A percentile compares a stretch with the other conserved stretches of the same genome.
These are phyloP conservation scores for Strix aluco DNA, from an alignment of 2,113 vertebrate species.

Conservation along the genomic window DNA sequence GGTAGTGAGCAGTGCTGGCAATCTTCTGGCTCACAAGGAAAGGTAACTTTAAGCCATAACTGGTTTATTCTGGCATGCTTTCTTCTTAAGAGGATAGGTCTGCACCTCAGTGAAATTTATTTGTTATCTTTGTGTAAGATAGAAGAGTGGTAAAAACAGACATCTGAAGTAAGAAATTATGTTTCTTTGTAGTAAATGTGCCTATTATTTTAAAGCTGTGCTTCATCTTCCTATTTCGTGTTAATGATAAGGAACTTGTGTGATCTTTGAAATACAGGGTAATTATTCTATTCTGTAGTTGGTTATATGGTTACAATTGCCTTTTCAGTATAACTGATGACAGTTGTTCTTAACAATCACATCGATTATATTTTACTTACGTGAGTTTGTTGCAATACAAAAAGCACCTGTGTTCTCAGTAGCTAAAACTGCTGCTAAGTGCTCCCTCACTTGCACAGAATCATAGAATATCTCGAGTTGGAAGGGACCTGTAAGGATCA, in stretches of 20 bases:
- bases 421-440: background rate
- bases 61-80: background rate
- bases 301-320: background rate
- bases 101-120: background rate
- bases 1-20: slow-evolving; percentile 96
- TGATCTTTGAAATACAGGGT: background rate
- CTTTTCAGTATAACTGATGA: background rate
- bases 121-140: background rate
- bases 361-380: background rate
- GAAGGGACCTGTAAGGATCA: background rate
- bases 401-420: background rate
- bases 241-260: background rate
- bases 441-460: background rate
- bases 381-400: background rate
- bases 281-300: background rate
- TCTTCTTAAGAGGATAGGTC: background rate
- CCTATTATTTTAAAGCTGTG: background rate
- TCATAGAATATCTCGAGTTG: background rate
- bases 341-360: background rate
- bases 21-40: slow-evolving; percentile 97
- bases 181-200: background rate
- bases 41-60: slow-evolving; percentile 71
- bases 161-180: background rate
- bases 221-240: background rate
- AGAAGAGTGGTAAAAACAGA: background rate